Evolutionary conservation across 30 jellyfish, hydroid and myxozoan genomes (phyloP).

Genomic region (Aurelia sp.): DNA sequence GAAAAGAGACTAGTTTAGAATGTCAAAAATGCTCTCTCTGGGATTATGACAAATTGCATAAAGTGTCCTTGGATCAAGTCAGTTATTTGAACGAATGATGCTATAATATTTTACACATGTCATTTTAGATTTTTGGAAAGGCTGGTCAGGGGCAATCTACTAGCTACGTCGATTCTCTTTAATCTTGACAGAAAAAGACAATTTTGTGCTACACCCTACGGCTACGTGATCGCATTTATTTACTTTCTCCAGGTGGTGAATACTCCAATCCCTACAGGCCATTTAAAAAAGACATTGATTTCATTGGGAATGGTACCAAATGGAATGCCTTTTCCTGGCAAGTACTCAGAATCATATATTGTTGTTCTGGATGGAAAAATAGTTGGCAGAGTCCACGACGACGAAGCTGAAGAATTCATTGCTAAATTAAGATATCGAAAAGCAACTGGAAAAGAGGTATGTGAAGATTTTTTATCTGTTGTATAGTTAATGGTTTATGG

Average conservation of each 20-base stretch:
- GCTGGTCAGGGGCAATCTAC: too few relatives aligned
- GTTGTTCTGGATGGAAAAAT: slow-evolving; percentile 96
- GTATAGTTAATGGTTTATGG: too few relatives aligned
- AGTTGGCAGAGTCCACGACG: slow-evolving; percentile 83
- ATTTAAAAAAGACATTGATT: slow-evolving; percentile 58
- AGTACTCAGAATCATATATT: slow-evolving; percentile 52
- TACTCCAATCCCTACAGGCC: slow-evolving; percentile 56
- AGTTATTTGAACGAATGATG: too few relatives aligned
- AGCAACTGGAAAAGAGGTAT: slow-evolving; percentile 78
- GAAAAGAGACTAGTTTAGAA: too few relatives aligned
- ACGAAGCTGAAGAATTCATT: slow-evolving; percentile 70
- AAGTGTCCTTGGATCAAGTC: too few relatives aligned
- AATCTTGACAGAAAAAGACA: too few relatives aligned
- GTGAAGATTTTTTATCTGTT: neutral
- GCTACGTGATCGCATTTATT: neutral
- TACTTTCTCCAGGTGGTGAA: slow-evolving; percentile 76
- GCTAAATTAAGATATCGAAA: slow-evolving; percentile 71
- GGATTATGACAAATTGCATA: too few relatives aligned
- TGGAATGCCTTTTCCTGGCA: slow-evolving; percentile 67
- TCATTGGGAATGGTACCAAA: slow-evolving; percentile 87
- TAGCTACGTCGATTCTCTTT: too few relatives aligned
- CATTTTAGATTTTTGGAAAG: too few relatives aligned
- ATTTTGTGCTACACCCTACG: too few relatives aligned
- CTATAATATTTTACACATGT: too few relatives aligned
- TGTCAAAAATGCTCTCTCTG: too few relatives aligned